Evolutionary conservation across 2,797 vertebrate genomes (phyloP), one percentile per base, ranked within the genome.

Genomic region (Passerculus sandwichensis): DNA sequence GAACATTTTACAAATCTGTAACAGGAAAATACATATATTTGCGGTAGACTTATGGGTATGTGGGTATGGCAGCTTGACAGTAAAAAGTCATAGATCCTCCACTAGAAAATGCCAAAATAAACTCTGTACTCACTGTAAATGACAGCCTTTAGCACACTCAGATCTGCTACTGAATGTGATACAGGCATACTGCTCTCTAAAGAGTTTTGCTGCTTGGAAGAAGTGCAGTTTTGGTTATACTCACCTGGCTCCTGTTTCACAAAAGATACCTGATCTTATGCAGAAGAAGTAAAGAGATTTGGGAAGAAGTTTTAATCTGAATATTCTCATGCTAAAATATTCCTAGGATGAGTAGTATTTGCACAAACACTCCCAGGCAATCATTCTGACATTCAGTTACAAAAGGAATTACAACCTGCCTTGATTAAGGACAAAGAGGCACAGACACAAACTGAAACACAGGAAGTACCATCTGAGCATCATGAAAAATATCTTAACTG

Each of bases 1-100:
- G 53, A 94, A 47, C 44, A 53, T 90, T 96, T 88, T 88, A 57
- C 95, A 95, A 96, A 96, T 80, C 82, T 91, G 38, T 76, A 94
- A 89, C 59, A 95, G 91, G 85, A 88, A 96, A 92, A 94, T 76
- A 78, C 70, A 86, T 95, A 38, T 95, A 89, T 95, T 94, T 97
- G 94, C 23, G 79, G 93, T 96, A 93, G 88, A 84, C 91, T 79
- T 95, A 76, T 15, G 83, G 88, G 53, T 87, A 91, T 96, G 94
- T 95, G 93, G 95, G 93, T 97, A 96, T 97, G 96, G 96, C 96
- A 96, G 47, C 67, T 91, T 97, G 95, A 96, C 95, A 97, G 42
- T 82, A 93, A 75, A 79, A 94, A 93, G 85, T 94, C 89, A 92
- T 95, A 94, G 95, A 97, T 97, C 81, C 85, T 74, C 53, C 71